Conservation (phyloP, 1,140 invertebrate species). For the Hypsibius dujardini region DNA sequence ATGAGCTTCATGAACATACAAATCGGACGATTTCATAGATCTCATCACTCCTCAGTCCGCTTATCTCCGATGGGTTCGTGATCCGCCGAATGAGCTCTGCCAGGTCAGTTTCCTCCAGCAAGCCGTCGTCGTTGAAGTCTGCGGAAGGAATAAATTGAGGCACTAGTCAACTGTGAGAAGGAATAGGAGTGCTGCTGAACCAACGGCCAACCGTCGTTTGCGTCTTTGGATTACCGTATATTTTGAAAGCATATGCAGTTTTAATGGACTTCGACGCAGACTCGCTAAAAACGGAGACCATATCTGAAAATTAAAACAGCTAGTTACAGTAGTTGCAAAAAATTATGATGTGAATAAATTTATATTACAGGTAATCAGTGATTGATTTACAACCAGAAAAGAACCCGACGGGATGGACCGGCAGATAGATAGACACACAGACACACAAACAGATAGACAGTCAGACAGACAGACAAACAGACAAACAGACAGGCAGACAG, state of each 20-base stretch:
- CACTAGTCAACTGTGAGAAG: too few species aligned
- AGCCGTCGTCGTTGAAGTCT: slow-evolving; percentile 4
- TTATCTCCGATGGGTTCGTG: neutral
- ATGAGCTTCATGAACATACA: neutral
- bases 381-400: too few species aligned
- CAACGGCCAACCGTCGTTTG: neutral
- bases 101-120: neutral
- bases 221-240: neutral
- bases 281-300: neutral
- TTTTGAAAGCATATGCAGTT: slow-evolving; percentile 1
- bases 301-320: neutral
- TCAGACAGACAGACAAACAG: too few species aligned
- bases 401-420: too few species aligned
- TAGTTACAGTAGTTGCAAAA: too few species aligned
- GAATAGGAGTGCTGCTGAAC: too few species aligned
- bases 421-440: too few species aligned
- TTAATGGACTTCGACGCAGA: slow-evolving; percentile 5
- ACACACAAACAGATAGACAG: too few species aligned
- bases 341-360: too few species aligned
- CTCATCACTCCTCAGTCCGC: neutral
- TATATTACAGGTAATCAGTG: too few species aligned
- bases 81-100: neutral
- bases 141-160: neutral
- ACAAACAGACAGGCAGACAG: too few species aligned
- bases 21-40: neutral